Evolutionary conservation across 2,113 vertebrate genomes (phyloP), one percentile per base, ranked within the genome.

Genomic region (Cranoglanis bouderius): DNA sequence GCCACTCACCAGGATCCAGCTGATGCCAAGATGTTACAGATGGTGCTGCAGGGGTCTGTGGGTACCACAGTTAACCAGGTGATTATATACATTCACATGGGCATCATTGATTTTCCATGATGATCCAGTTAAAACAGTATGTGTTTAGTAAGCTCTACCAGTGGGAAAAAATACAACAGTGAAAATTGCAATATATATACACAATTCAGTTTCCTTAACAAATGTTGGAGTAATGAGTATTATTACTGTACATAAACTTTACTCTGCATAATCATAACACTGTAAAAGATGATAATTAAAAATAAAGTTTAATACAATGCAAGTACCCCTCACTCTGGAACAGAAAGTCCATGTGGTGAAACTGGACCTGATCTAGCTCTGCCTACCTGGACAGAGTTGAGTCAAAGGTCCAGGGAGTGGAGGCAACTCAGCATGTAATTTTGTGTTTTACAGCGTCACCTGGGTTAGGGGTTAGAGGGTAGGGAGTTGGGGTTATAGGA

Each of bases 11-110:
- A 99, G 91, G 98, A 99, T 90, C 98, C 98, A 14, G 95, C 98
- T 1, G 98, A 99, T 86, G 98, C 97, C 84, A 99, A 99, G 94
- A 99, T 99, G 98, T 94, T 99, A 88, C 98, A 99, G 94, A 99
- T 99, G 98, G 98, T 99, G 53, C 96, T 99, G 10, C 98, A 99
- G 91, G 98, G 98, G n/a, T 99, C 98, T 89, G 98, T 99, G 89
- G 98, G 98, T 90, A 99, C 98, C n/a, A 99, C 98, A 3, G 98
- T 99, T 84, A 99, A 99, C 92, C 98, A 99, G 97, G 98, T 99
- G 92, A 85, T 86, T 57, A 8, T 19, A 24, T 49, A 78, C 9
- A 38, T 4, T 75, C 72, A 53, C 7, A 16, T 53, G 16, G 19
- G 26, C 49, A 19, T 43, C 72, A 72, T 5, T 74, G 16, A 74